A percentile compares a stretch with the other conserved stretches of the same genome.
Conservation (phyloP, 2,797 vertebrate species). For the Sebastes reedi region DNA sequence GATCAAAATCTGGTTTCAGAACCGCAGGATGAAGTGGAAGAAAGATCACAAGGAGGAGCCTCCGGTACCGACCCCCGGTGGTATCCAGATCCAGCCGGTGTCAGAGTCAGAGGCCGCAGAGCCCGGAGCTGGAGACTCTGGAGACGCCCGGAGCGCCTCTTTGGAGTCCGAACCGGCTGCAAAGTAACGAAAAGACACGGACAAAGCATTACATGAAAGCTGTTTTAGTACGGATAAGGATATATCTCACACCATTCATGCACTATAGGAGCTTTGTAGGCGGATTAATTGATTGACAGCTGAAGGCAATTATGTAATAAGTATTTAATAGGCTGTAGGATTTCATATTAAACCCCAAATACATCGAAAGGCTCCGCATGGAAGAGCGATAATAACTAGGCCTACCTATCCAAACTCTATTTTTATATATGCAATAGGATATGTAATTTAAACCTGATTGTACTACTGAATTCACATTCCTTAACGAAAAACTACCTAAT, state of each 20-base stretch:
- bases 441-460: neutral
- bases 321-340: constrained; percentile 4
- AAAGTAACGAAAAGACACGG: constrained; percentile 78
- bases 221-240: neutral
- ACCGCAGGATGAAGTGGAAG: constrained; percentile 95
- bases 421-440: constrained; percentile 10
- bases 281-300: constrained; percentile 11
- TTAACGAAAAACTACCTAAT: constrained; percentile 50
- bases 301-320: constrained; percentile 14
- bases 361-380: neutral
- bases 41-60: constrained; percentile 87
- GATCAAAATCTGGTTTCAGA: constrained; percentile 95
- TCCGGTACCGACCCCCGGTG: constrained; percentile 30
- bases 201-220: constrained; percentile 35
- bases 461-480: constrained; percentile 59
- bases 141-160: neutral
- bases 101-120: constrained; percentile 16
- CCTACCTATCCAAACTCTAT: constrained; percentile 31
- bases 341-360: constrained; percentile 2
- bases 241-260: neutral
- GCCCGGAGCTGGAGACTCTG: constrained; percentile 11
- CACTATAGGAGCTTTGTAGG: neutral
- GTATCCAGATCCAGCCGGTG: neutral
- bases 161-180: constrained; percentile 31
- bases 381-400: constrained; percentile 7